A percentile compares a stretch with the other conserved stretches of the same genome.
These are phyloP conservation scores for Eriosoma lanigerum DNA, from an alignment of 1,140 invertebrate species.

Conservation along the genomic window DNA sequence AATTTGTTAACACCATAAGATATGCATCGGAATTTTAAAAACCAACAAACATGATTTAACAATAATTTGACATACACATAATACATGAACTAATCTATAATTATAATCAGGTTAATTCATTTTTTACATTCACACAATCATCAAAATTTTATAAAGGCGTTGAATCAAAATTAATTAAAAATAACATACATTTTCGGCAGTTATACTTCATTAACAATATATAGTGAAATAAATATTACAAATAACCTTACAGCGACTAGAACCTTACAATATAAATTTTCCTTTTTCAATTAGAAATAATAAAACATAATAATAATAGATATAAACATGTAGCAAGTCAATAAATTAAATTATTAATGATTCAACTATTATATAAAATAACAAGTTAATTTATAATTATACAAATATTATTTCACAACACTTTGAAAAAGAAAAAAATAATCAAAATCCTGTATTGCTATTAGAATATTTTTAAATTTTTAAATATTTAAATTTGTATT, in stretches of 20 bases:
- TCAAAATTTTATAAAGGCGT: not conserved
- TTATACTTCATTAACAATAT: constrained; percentile 2
- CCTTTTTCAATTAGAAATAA: constrained; percentile 1
- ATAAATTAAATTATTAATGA: constrained; percentile 16
- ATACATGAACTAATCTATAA: not conserved
- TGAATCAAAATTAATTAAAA: not conserved
- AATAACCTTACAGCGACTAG: constrained; percentile 30
- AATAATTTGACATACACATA: not conserved
- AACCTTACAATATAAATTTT: constrained; percentile 17
- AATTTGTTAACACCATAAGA: not conserved
- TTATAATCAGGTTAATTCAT: not conserved
- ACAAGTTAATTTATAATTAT: constrained; percentile 5
- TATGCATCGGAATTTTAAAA: constrained; percentile 22
- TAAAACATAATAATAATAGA: constrained; percentile 9
- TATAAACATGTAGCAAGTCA: constrained; percentile 7
- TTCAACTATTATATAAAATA: not conserved
- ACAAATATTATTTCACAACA: constrained; percentile 34
- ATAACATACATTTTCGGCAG: not conserved
- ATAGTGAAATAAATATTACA: constrained; percentile 32
- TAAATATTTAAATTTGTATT: no score
- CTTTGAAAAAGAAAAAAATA: not conserved
- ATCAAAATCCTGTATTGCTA: not conserved
- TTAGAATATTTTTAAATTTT: not conserved
- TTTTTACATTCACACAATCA: not conserved
- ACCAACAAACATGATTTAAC: not conserved